Base-by-base conservation (phyloP, 2,113 vertebrate genomes). In the Lepus europaeus region DNA sequence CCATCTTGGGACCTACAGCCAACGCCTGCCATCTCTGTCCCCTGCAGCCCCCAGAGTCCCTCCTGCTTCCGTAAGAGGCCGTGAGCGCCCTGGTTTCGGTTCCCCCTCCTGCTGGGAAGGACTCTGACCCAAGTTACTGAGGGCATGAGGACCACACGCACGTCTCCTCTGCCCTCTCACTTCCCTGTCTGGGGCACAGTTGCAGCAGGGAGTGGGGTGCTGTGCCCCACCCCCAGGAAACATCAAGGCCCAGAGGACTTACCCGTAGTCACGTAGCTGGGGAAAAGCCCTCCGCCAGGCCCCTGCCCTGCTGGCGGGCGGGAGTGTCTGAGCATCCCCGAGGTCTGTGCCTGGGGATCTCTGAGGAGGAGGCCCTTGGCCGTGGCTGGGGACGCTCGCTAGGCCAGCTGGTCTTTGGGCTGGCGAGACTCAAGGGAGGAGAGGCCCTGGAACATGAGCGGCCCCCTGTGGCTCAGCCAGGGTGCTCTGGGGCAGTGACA, bases 41-140 rank as follows among this genome's bases (percentile, higher is more conserved):
- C 70, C 27, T 53, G 29, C 31, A 20, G 51, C 31, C n/a, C 45
- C 0, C 0, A 11, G 9, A 63, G 59, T 73, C 87, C 39, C 83
- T 23, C 5, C 56, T 72, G 7, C 39, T 36, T 83, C 39, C 9
- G 2, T 36, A 68, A 87, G 49, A 51, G 2, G 22, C 13, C 12
- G 25, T 68, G 69, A 87, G 31, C 27, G 33, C 6, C 80, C 86
- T 59, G 73, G 10, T 95, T 95, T 87, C 91, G 13, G 69, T 95
- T 96, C 97, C 90, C 29, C 49, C n/a, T 87, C 51, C 82, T 59
- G 2, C 61, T 36, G 13, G 39, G 81, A 90, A 90, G 49, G 29
- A 17, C 49, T 80, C 69, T 51, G 51, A 90, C 29, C 6, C 2
- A 29, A 69, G 36, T 36, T 59, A 23, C 36, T 49, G 13, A 70